Conservation (phyloP, 1,140 invertebrate genomes). For the Eriosoma lanigerum region DNA sequence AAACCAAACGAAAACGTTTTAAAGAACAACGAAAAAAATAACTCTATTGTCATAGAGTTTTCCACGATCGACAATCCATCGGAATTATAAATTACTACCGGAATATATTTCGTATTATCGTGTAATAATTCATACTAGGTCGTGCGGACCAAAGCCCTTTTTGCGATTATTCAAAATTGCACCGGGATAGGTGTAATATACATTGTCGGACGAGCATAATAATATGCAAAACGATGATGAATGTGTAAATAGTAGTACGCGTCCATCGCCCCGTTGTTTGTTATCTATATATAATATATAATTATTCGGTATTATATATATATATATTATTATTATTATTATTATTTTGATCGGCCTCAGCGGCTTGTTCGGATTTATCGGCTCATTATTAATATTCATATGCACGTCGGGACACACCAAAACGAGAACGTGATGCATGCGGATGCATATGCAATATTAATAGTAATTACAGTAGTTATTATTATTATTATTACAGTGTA, state of each 20-base stretch:
- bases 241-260: conserved; percentile 25
- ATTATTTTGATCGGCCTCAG: background rate
- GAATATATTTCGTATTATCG: too few relatives aligned
- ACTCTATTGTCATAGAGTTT: too few relatives aligned
- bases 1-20: too few relatives aligned
- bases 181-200: too few relatives aligned
- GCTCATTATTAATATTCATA: conserved; percentile 36
- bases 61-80: too few relatives aligned
- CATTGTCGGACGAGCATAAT: background rate
- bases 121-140: conserved; percentile 24
- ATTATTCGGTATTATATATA: too few relatives aligned
- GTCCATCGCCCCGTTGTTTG: conserved; percentile 13
- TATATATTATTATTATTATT: too few relatives aligned
- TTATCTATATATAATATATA: background rate
- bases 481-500: conserved; percentile 14
- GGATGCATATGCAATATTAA: conserved; percentile 1
- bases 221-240: conserved; percentile 7
- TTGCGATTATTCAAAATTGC: conserved; percentile 1
- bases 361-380: conserved; percentile 1
- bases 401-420: background rate
- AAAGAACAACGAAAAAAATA: too few relatives aligned
- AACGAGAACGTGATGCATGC: background rate
- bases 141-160: background rate
- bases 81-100: too few relatives aligned
- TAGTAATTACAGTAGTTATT: conserved; percentile 31